Conservation (phyloP, 1,140 invertebrate genomes). For the Camponotus vicinus region DNA sequence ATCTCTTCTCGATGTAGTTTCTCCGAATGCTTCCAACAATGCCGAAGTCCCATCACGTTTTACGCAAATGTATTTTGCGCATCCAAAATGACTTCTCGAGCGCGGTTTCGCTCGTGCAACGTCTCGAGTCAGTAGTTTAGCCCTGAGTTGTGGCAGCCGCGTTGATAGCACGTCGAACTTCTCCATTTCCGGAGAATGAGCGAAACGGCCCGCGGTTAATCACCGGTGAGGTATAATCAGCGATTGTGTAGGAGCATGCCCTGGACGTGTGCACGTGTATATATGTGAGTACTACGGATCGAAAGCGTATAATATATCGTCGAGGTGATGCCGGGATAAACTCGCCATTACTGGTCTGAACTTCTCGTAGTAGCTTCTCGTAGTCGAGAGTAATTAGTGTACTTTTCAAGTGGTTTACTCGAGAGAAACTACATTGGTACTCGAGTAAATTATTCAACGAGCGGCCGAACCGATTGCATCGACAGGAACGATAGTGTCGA, state of each 20-base stretch:
- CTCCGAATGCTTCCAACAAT: background rate
- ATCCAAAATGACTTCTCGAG: background rate
- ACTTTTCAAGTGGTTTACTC: slow-evolving; percentile 24
- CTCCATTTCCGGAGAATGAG: slow-evolving; percentile 37
- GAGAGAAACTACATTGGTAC: slow-evolving; percentile 2
- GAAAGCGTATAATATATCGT: slow-evolving; percentile 41
- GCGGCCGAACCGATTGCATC: slow-evolving; percentile 22
- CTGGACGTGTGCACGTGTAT: background rate
- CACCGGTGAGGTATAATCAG: slow-evolving; percentile 65
- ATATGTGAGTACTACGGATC: slow-evolving; percentile 1
- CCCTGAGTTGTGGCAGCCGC: slow-evolving; percentile 17
- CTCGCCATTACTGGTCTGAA: slow-evolving; percentile 35
- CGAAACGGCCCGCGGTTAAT: slow-evolving; percentile 61
- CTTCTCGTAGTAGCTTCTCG: slow-evolving; percentile 6
- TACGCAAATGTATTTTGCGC: background rate
- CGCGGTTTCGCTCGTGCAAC: background rate
- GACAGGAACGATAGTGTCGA: slow-evolving; percentile 5
- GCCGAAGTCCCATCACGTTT: background rate
- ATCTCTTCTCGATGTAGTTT: background rate
- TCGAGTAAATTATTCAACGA: slow-evolving; percentile 26
- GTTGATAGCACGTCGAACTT: slow-evolving; percentile 38
- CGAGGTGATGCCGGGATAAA: slow-evolving; percentile 36
- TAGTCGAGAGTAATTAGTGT: slow-evolving; percentile 29
- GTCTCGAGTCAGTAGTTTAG: slow-evolving; percentile 11
- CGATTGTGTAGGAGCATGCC: background rate